These are phyloP conservation scores for Thecocarcelia acutangulata DNA, from an alignment of 2,888 invertebrate species.

Conservation along the genomic window DNA sequence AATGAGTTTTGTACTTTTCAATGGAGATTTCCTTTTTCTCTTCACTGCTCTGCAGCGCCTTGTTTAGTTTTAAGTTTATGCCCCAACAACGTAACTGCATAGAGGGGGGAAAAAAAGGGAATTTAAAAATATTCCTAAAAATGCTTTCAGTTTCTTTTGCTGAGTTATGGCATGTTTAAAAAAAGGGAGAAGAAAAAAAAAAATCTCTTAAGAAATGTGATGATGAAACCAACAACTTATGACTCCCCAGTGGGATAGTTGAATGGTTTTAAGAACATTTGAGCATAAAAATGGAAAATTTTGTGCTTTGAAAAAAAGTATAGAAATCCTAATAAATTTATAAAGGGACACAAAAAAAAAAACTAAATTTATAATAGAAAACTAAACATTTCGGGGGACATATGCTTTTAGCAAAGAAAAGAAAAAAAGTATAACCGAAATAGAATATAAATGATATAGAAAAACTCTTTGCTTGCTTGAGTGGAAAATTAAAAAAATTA, in stretches of 20 bases:
- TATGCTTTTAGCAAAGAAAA: neutral
- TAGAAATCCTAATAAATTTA: conserved; percentile 44
- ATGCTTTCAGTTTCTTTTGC: conserved; percentile 16
- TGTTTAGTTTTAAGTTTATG: neutral
- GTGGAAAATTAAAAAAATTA: conserved; percentile 44
- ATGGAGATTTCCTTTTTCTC: neutral
- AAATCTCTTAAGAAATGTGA: conserved; percentile 17
- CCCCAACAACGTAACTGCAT: neutral
- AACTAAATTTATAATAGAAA: neutral
- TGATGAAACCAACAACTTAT: conserved; percentile 48
- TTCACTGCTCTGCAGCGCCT: neutral
- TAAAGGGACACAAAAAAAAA: neutral
- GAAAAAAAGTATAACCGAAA: neutral
- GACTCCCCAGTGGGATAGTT: conserved; percentile 56
- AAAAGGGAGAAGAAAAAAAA: neutral
- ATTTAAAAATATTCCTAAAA: conserved; percentile 24
- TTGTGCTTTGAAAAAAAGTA: neutral
- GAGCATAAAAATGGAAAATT: conserved; percentile 10
- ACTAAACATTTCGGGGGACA: neutral
- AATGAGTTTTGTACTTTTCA: conserved; percentile 36
- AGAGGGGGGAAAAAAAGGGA: conserved; percentile 9
- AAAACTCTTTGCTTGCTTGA: conserved; percentile 24
- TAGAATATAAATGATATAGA: neutral
- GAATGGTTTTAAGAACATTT: conserved; percentile 54
- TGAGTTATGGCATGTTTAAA: conserved; percentile 21